Evolutionary conservation across 2,888 invertebrate genomes (phyloP), one percentile per base, ranked within the genome.

Genomic region (Drosophila demipolita): DNA sequence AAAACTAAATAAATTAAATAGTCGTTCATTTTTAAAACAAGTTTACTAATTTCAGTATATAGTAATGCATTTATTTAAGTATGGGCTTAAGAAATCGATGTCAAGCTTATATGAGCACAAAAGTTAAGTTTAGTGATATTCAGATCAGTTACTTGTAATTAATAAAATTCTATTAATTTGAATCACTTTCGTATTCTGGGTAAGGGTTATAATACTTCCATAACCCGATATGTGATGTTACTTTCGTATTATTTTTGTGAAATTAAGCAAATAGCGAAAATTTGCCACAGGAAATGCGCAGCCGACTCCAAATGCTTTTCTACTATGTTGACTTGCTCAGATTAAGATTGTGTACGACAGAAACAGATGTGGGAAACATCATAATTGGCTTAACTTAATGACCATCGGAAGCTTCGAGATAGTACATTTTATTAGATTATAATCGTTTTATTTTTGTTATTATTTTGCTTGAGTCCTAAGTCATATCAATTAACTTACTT

Each of bases 251-350:
- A 38, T 58, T 48, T 68, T 62, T 38, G 49, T 54, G 54, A 42
- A 71, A 61, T 42, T 61, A 60, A 61, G 57, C 69, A 85, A 85
- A 85, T 90, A 88, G 88, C 77, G 90, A 65, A 88, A 77, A 63
- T 69, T 80, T 73, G 77, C 73, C 81, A 83, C 73, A 83, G 89
- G 81, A 85, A 85, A 88, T 85, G 85, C 85, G 85, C 85, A 85
- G 81, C 72, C 71, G 54, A 20, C 74, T 50, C n/a, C 45, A 63
- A 40, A 36, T 42, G 45, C 45, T 45, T 23, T 45, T 33, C 50
- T 32, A 58, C 36, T 53, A 5, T 52, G 62, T 61, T 57, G 23
- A 59, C 60, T 59, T 45, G 60, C 26, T 35, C 26, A 64, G 61
- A 53, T 65, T 58, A 40, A 63, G 54, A 66, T 73, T 57, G 63